Conservation (phyloP, 2,113 vertebrate species). For the Marcusenius ussheri region DNA sequence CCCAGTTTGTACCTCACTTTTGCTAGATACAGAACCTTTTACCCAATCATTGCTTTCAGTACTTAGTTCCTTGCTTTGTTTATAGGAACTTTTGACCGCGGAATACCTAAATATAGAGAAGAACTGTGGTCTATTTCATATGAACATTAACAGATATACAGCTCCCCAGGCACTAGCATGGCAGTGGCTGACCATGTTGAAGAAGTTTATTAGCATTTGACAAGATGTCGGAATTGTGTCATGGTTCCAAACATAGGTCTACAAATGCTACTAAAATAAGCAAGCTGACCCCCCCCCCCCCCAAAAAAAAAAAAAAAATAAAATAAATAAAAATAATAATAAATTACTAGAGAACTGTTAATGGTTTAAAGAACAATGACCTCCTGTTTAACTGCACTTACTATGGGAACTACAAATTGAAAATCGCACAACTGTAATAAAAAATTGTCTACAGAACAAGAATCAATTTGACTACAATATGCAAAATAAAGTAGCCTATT, state of each 20-base stretch:
- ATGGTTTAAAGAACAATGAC: neutral
- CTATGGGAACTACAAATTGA: neutral
- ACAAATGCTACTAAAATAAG: neutral
- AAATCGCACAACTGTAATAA: neutral
- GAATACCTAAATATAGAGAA: conserved; percentile 25
- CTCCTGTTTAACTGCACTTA: neutral
- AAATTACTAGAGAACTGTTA: neutral
- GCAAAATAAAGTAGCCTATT: neutral
- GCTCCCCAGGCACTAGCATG: neutral
- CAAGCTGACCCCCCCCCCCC: neutral
- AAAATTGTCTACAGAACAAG: neutral
- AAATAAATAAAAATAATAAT: no score
- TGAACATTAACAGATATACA: neutral
- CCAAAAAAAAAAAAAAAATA: no score
- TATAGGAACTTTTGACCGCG: conserved; percentile 40
- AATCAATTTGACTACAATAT: neutral
- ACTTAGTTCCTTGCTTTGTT: conserved; percentile 39
- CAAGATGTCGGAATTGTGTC: neutral
- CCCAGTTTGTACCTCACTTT: neutral
- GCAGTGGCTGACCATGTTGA: neutral
- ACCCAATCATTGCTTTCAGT: neutral
- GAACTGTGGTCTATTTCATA: conserved; percentile 18
- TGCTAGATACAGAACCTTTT: neutral
- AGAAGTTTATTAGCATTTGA: neutral
- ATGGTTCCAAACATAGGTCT: neutral